Evolutionary conservation across 1,140 invertebrate species (phyloP).

Genomic region (Lasaia peninsularis): DNA sequence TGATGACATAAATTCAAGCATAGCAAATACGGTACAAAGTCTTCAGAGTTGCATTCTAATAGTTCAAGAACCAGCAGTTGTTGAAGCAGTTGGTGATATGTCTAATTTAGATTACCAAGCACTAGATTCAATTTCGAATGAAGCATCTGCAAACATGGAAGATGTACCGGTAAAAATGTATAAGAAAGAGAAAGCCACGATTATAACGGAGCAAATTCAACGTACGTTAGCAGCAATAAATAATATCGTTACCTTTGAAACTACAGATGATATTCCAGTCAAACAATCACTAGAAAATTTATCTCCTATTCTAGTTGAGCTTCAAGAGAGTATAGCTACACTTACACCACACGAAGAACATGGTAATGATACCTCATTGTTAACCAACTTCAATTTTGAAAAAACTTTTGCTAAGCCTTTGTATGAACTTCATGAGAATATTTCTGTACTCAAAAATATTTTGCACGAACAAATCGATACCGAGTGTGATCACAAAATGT

Average conservation of each 20-base stretch:
- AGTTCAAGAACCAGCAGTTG: slow-evolving; percentile 54
- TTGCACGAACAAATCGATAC: slow-evolving; percentile 54
- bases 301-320: slow-evolving; percentile 51
- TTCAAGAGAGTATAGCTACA: slow-evolving; percentile 48
- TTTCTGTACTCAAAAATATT: slow-evolving; percentile 52
- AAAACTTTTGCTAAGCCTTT: slow-evolving; percentile 56
- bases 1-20: slow-evolving; percentile 41
- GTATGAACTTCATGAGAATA: slow-evolving; percentile 55
- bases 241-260: slow-evolving; percentile 44
- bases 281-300: slow-evolving; percentile 45
- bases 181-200: slow-evolving; percentile 36
- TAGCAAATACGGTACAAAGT: slow-evolving; percentile 75
- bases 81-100: slow-evolving; percentile 66
- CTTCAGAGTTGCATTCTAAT: slow-evolving; percentile 76
- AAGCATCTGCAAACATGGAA: slow-evolving; percentile 35
- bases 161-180: slow-evolving; percentile 30
- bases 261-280: slow-evolving; percentile 30
- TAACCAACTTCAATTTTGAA: slow-evolving; percentile 56
- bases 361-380: slow-evolving; percentile 46
- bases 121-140: too few relatives aligned
- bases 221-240: slow-evolving; percentile 46
- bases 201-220: slow-evolving; percentile 50
- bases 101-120: slow-evolving; percentile 79
- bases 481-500: slow-evolving; percentile 57
- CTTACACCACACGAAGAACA: slow-evolving; percentile 26